Percentiles rank a stretch among this genome's conserved stretches.
Evolutionary conservation across 2,797 vertebrate species (phyloP).

Genomic region (Malacoraja senta): DNA sequence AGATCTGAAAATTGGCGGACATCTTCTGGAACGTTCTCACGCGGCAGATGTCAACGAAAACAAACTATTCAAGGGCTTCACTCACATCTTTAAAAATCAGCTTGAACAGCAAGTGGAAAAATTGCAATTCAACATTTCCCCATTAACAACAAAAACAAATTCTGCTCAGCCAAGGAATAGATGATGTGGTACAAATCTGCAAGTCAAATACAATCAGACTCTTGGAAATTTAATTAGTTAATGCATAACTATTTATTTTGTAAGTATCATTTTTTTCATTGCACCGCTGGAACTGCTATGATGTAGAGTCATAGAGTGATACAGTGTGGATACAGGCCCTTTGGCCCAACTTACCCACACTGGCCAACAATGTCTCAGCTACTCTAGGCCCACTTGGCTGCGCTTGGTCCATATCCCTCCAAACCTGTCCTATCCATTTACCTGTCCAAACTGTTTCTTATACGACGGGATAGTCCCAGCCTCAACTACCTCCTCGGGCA

Average conservation of each 20-base stretch:
- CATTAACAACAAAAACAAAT: background rate
- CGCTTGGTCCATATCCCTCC: too few relatives aligned
- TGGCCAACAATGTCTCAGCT: too few relatives aligned
- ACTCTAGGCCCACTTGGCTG: too few relatives aligned
- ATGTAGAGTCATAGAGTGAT: background rate
- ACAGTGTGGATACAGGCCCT: too few relatives aligned
- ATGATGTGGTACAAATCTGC: background rate
- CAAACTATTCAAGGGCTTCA: background rate
- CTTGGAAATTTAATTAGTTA: constrained; percentile 24
- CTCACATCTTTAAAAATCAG: background rate
- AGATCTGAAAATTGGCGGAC: background rate
- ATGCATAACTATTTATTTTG: background rate
- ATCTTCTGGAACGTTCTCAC: background rate
- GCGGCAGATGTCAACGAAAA: background rate
- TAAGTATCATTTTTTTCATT: background rate
- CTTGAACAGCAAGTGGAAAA: background rate
- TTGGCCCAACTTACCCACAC: too few relatives aligned
- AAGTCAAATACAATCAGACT: constrained; percentile 34
- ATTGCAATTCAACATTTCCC: background rate
- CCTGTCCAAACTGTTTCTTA: too few relatives aligned
- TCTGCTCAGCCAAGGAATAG: background rate
- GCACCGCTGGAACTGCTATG: background rate
- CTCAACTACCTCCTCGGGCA: too few relatives aligned
- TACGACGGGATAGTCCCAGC: too few relatives aligned
- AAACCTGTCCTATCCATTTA: too few relatives aligned